Conservation (phyloP, 2,797 vertebrate genomes). For the Ctenosaura bakeri region DNA sequence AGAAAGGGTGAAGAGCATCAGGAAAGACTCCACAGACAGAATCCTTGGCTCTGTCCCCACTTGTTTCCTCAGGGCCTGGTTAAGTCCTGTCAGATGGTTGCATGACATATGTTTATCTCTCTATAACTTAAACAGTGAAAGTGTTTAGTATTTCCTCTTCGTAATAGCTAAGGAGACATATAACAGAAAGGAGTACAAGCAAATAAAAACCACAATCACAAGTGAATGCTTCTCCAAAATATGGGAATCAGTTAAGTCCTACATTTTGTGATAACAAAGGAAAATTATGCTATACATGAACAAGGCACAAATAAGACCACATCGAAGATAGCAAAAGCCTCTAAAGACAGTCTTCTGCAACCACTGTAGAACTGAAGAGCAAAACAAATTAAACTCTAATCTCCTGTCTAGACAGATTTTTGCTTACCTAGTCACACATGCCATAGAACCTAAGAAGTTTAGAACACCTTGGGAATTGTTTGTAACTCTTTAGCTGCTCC, state of each 20-base stretch:
- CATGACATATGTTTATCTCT: neutral
- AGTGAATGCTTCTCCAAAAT: neutral
- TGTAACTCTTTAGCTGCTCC: neutral
- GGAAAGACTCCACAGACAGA: neutral
- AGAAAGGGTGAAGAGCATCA: neutral
- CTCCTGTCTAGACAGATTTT: slow-evolving; percentile 33
- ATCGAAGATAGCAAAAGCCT: slow-evolving; percentile 13
- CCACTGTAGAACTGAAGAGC: neutral
- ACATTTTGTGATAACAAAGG: neutral
- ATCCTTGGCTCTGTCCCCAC: neutral
- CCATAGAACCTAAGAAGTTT: slow-evolving; percentile 10
- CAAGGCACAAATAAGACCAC: slow-evolving; percentile 3
- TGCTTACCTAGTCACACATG: slow-evolving; percentile 3
- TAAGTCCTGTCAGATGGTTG: neutral
- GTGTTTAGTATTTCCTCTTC: neutral
- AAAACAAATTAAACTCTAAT: slow-evolving; percentile 18
- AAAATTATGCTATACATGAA: neutral
- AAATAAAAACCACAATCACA: neutral
- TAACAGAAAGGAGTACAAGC: neutral
- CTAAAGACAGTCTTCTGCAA: slow-evolving; percentile 17
- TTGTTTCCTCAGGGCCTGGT: neutral
- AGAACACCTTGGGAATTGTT: slow-evolving; percentile 5
- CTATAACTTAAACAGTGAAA: neutral
- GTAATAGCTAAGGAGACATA: neutral
- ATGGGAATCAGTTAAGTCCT: neutral